phyloP scores from a whole-genome alignment of 2,888 invertebrate species.

The Melinaea marsaeus region DNA sequence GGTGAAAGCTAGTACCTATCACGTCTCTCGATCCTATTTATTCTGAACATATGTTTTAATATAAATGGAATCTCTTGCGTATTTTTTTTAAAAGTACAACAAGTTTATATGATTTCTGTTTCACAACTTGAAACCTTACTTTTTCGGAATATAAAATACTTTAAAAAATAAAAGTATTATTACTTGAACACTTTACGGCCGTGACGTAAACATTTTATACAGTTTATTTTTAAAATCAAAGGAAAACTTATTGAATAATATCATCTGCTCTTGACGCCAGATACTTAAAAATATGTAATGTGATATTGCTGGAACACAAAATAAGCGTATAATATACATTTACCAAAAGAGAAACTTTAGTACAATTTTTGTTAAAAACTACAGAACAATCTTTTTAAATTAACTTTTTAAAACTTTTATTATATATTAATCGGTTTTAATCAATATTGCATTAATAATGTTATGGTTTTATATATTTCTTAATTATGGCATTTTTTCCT shows the following conservation, averaged over 20 bases:
- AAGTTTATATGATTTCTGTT: too few species aligned
- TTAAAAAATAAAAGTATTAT: background rate
- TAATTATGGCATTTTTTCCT: too few species aligned
- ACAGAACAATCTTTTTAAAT: background rate
- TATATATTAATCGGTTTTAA: too few species aligned
- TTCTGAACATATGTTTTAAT: slow-evolving; percentile 5
- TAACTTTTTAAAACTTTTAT: background rate
- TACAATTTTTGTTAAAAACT: background rate
- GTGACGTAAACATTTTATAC: background rate
- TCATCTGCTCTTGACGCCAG: slow-evolving; percentile 2
- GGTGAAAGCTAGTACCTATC: slow-evolving; percentile 20
- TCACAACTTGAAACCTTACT: too few species aligned
- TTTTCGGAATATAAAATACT: background rate
- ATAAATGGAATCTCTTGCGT: background rate
- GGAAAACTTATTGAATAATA: background rate
- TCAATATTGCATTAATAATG: too few species aligned
- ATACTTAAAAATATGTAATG: background rate
- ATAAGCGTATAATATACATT: background rate
- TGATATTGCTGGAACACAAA: too few species aligned
- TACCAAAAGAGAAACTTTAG: background rate
- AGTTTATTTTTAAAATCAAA: background rate
- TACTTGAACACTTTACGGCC: background rate
- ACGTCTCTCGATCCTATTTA: slow-evolving; percentile 17
- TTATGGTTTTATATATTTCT: too few species aligned
- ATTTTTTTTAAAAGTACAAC: background rate